Base-by-base conservation (phyloP, 2,888 invertebrate species). In the Chaetogeoica ovagalla region DNA sequence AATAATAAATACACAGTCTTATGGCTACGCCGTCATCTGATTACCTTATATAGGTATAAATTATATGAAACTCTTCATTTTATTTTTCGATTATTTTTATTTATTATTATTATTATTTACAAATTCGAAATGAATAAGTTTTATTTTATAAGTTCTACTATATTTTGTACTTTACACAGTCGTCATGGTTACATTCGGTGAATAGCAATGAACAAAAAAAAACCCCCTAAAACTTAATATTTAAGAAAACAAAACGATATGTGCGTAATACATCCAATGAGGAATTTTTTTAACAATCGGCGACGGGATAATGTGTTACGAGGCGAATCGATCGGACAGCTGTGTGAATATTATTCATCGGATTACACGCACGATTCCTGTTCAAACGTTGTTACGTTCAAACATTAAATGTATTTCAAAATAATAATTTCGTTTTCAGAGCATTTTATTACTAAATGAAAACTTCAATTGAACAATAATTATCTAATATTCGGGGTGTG, bases 71-170 rank as follows among this genome's bases (percentile, higher is more conserved):
- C 37, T 62, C 70, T 62, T 9, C 60, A 11, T 70, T 62, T 70
- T 77, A 70, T 68, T 76, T 76, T 76, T 69, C 19, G 65, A 55
- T 55, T 66, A 52, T 39, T 68, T 43, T 69, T 57, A 71, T 70
- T 52, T 23, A 8, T 69, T 48, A 48, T 73, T 59, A 59, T 69
- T 77, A 43, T 43, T 43, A 43, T 60, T 69, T 62, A 39, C 60
- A 70, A 69, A 77, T 62, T 68, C 60, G 52, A 77, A 70, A 77
- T 70, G 76, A 60, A 70, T 77, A 77, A 77, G 62, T 77, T 77
- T 39, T 77, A 70, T 77, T 77, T 77, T 70, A 76, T 77, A 77
- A 77, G 69, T 77, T 62, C 69, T 69, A 62, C 77, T 77, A 48
- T 77, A 48, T 72, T 72, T 72, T 66, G 68, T 76, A 76, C 68